Base-by-base conservation (phyloP, 1,140 invertebrate genomes). In the Meloidogyne exigua region DNA sequence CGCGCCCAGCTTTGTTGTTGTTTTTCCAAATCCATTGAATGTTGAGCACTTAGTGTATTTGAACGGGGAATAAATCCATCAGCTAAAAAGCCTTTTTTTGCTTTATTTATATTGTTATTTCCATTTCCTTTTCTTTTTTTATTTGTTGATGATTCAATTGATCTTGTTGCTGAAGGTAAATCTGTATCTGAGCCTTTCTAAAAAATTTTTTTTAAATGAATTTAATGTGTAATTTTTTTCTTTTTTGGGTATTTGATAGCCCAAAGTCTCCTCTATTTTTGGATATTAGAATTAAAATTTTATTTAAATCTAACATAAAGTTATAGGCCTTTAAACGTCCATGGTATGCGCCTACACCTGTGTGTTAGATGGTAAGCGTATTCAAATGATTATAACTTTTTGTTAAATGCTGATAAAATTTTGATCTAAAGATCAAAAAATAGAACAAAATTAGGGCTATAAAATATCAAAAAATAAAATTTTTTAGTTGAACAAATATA, bases 161-260 rank as follows among this genome's bases (percentile, higher is more conserved):
- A 70, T 26, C n/a, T 44, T 62, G 26, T 62, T 0, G 68, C 32
- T 18, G 68, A 42, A 11, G 71, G 15, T 15, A 73, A 21, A 21
- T 73, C 71, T n/a, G 71, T 73, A 65, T 73, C 71, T 15, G 57
- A 64, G 26, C 71, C 71, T 36, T 73, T 73, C 71, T 73, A 49
- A 64, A 73, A 73, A 32, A 32, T 3, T 3, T 32, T 32, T 32
- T 32, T 32, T 32, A 32, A 32, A 32, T 32, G 2, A 32, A 32
- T 32, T 32, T 32, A 3, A 32, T 3, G 2, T 32, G 7, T 3
- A 32, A 32, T 32, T 32, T 32, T 32, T 32, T n/a, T 67, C 4
- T 23, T 70, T 32, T 49, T 23, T 70, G 68, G 36, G 12, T 32
- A 3, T 32, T 32, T 32, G 28, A 32, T 32, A 32, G 28, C 28